Evolutionary conservation across 2,888 invertebrate species (phyloP).

Genomic region (Sarcophaga caerulescens): DNA sequence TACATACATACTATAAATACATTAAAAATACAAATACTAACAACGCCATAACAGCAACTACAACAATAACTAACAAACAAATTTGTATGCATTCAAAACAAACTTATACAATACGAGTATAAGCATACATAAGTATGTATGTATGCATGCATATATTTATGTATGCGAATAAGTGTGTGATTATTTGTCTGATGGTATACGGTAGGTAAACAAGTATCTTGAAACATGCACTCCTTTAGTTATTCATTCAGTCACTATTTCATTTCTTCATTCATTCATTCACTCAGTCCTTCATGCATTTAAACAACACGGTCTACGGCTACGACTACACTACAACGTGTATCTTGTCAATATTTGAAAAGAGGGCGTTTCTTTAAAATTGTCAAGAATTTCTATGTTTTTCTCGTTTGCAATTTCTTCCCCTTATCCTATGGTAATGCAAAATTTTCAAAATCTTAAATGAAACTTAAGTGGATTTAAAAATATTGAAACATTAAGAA

Average conservation of each 20-base stretch:
- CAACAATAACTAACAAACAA: too few relatives aligned
- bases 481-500: too few relatives aligned
- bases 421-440: background rate
- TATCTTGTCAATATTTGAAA: slow-evolving; percentile 58
- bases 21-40: too few relatives aligned
- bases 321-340: slow-evolving; percentile 43
- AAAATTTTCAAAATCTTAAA: background rate
- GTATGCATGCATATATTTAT: background rate
- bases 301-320: background rate
- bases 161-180: background rate
- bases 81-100: too few relatives aligned
- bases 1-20: background rate
- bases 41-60: too few relatives aligned
- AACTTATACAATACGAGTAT: background rate
- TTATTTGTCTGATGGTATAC: background rate
- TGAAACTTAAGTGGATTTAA: background rate
- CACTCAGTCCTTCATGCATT: background rate
- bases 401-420: background rate
- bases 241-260: background rate
- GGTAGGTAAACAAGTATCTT: slow-evolving; percentile 20
- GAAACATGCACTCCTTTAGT: slow-evolving; percentile 22
- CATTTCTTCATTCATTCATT: background rate
- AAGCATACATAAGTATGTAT: background rate
- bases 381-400: slow-evolving; percentile 51
- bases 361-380: slow-evolving; percentile 56